Evolutionary conservation across 1,140 invertebrate species (phyloP), one percentile per base, ranked within the genome.

Genomic region (Sminthurides bifidus): DNA sequence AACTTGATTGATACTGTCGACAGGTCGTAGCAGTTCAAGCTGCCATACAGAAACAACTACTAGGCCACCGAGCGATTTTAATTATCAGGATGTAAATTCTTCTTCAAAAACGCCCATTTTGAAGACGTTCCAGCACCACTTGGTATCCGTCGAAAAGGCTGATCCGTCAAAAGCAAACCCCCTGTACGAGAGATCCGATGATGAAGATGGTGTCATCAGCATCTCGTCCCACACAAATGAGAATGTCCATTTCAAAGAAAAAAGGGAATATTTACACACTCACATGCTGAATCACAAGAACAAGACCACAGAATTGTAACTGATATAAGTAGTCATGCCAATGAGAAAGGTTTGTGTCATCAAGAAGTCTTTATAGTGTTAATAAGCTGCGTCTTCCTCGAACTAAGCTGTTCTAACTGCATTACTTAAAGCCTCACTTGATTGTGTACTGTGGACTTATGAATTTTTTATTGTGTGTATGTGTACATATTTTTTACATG

Each of bases 221-320:
- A 66, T 80, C 37, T 83, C 81, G 70, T 76, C 79, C 31, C 53
- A 60, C 8, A 81, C 81, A 35, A 88, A 89, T 66, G 85, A 87
- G 53, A 89, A 90, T 66, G 85, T 89, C 3, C 84, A 81, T 30
- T 90, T 90, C 70, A 78, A 82, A 57, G 79, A 81, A 66, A 86
- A 87, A 66, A 81, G 84, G 68, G 84, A 87, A 68, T 88, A 83
- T 63, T 31, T 23, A 17, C 45, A 56, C 21, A 54, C 19, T 50
- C 33, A 46, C 45, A 56, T 41, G 26, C 17, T n/a, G n/a, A n/a
- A 54, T 44, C 44, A 54, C 43, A 54, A 31, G 37, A 56, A 56
- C 29, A 49, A 49, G 35, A 49, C 55, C n/a, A 57, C 55, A 31
- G 55, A 57, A 48, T 49, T 57, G 29, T 57, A 31, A 57, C 14